Evolutionary conservation across 1,140 invertebrate genomes (phyloP), one percentile per base, ranked within the genome.

Genomic region (Ips typographus): DNA sequence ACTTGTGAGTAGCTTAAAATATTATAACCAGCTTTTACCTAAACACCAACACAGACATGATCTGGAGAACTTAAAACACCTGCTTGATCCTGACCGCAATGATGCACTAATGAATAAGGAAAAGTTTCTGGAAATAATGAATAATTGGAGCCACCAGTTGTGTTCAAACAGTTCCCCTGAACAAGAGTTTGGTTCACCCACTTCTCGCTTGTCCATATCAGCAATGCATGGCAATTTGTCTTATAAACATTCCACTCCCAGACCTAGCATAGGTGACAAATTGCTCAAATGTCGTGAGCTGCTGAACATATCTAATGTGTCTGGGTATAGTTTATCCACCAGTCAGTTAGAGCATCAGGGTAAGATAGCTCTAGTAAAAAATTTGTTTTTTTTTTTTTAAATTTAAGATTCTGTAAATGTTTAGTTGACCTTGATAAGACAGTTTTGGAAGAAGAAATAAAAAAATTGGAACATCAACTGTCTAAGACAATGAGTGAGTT

Each of bases 271-370:
- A 41, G 69, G 72, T 22, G 68, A 73, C 7, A 71, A 68, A 65
- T 58, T 73, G 37, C 47, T 73, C 43, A 71, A 43, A n/a, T 71
- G 69, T 55, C 67, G 68, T 64, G 72, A 70, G 41, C 56, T 73
- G 5, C 53, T 73, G n/a, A 73, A 73, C 51, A 8, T 73, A 47
- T 73, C 72, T 8, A 73, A 73, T 65, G 65, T 68, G 2, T 73
- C 72, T 55, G 63, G 58, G 37, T 73, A 73, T 51, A 73, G 68
- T 58, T 62, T 73, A 44, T 73, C 72, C 5, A 61, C 68, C n/a
- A 73, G 68, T 51, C 62, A 51, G 41, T 49, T 70, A 36, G 68
- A 70, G 43, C 43, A 51, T 56, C 44, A 6, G 40, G 47, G 61
- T 63, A 52, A 39, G 36, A n/a, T 0, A 22, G 37, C 53, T 47